These are phyloP conservation scores for Conus ventricosus DNA, from an alignment of 1,140 invertebrate species.

Conservation along the genomic window DNA sequence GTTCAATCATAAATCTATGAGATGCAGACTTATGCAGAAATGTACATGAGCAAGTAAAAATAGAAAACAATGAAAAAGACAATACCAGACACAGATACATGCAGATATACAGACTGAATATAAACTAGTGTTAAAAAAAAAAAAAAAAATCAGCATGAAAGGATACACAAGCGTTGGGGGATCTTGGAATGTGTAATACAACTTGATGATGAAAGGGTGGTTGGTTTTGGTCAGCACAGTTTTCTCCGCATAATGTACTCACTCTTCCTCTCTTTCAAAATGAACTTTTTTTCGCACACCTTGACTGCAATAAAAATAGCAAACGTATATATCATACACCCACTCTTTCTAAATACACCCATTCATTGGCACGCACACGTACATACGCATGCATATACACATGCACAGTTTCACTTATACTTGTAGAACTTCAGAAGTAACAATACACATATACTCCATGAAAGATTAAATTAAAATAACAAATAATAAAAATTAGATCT, in stretches of 20 bases:
- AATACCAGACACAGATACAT: no score
- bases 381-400: neutral
- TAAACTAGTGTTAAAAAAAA: no score
- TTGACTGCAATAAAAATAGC: conserved; percentile 83
- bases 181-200: conserved; percentile 98
- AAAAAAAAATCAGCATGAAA: conserved; percentile 43
- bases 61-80: no score
- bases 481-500: no score
- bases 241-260: conserved; percentile 96
- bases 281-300: conserved; percentile 94
- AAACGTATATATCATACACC: conserved; percentile 25
- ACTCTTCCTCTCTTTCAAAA: conserved; percentile 93
- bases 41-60: no score
- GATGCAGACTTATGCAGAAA: no score
- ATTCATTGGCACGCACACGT: neutral
- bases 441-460: no score
- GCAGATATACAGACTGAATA: no score
- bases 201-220: conserved; percentile 90
- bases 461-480: no score
- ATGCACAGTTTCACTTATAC: neutral
- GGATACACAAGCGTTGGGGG: conserved; percentile 87
- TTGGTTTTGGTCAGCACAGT: conserved; percentile 82
- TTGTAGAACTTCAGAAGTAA: no score
- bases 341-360: neutral
- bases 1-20: no score